Evolutionary conservation across 2,113 vertebrate genomes (phyloP), one percentile per base, ranked within the genome.

Genomic region (Peucedramus taeniatus): DNA sequence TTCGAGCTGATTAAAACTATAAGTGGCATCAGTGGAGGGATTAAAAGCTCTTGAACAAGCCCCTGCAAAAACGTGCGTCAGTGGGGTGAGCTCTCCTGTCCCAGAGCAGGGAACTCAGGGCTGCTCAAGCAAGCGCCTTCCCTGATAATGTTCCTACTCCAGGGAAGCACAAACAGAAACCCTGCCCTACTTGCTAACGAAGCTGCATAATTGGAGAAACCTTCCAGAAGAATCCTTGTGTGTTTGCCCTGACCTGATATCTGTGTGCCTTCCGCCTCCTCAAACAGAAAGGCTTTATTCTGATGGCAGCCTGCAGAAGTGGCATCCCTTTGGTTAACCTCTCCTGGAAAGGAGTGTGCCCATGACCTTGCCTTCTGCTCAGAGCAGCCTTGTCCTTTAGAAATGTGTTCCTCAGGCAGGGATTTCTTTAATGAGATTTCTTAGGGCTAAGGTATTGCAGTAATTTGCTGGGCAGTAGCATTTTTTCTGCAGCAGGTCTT

Each of bases 341-440:
- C 74, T 47, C 66, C 66, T 44, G 59, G 16, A 23, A 31, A 60
- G 50, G 75, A 65, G 20, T 0, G 2, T 56, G 49, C n/a, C 31
- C 4, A 0, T 0, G 5, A 49, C 59, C 40, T n/a, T 42, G 50
- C 85, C 59, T 49, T 35, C 84, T 71, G 68, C 64, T 86, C 59
- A 2, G 5, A 69, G 85, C 87, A 82, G 71, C 59, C 16, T 88
- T 9, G 54, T 47, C 87, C 70, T 83, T 61, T 30, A 50, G 61
- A 76, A 76, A 42, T 17, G 27, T 26, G 12, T 54, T 94, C 54
- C 14, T 69, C 7, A 0, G 90, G 59, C 94, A 16, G 1, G 30
- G 86, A 54, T 88, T 93, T 93, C 89, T 95, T 95, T 85, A 87
- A 82, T 54, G 65, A 40, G 90, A 91, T 95, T 95, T 94, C 70